Evolutionary conservation across 2,888 invertebrate species (phyloP).

Genomic region (Heliconius aoede): DNA sequence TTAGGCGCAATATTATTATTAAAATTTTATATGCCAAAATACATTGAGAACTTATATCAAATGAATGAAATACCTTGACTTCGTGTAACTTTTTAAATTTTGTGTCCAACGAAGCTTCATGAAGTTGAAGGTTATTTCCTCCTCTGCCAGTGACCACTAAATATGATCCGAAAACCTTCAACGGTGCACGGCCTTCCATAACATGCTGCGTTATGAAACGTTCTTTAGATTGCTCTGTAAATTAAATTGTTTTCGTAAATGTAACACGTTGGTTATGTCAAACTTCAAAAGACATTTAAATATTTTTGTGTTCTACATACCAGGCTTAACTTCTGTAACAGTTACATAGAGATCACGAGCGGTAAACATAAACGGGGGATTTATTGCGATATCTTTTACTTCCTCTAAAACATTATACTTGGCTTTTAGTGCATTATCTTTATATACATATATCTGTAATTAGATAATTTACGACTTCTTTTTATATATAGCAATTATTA

Average conservation of each 20-base stretch:
- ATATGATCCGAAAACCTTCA: constrained; percentile 73
- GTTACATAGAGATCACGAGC: constrained; percentile 85
- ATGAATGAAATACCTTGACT: constrained; percentile 74
- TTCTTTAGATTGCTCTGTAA: constrained; percentile 71
- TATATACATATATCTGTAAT: constrained; percentile 81
- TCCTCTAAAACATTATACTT: constrained; percentile 84
- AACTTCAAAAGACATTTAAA: neutral
- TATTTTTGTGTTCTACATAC: constrained; percentile 56
- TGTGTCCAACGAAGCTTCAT: constrained; percentile 74
- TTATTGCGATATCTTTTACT: constrained; percentile 84
- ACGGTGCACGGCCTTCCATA: constrained; percentile 83
- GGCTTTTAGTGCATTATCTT: constrained; percentile 78
- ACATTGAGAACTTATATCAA: neutral
- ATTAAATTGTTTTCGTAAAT: constrained; percentile 13
- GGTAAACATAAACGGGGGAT: constrained; percentile 82
- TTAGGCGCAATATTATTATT: neutral
- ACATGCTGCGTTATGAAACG: constrained; percentile 78
- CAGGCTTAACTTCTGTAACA: constrained; percentile 83
- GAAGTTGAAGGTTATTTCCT: constrained; percentile 82
- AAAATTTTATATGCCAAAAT: neutral
- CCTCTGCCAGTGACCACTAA: constrained; percentile 78
- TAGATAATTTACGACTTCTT: neutral
- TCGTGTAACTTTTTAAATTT: constrained; percentile 79
- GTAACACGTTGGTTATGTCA: neutral
- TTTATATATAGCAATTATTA: neutral